Conservation (phyloP, 1,140 invertebrate genomes). For the Coelopa frigida region DNA sequence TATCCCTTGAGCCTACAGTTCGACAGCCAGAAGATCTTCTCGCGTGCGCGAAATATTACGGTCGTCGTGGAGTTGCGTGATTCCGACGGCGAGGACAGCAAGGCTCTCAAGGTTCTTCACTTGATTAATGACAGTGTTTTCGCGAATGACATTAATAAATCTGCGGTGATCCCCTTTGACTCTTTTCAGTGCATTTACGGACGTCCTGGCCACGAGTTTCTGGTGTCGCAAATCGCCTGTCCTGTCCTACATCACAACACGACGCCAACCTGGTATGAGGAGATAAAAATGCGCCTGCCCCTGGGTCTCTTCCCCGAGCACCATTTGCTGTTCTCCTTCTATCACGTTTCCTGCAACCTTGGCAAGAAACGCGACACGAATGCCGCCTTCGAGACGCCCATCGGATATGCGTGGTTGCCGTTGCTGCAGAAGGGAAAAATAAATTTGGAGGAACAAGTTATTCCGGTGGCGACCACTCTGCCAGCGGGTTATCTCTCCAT, state of each 20-base stretch:
- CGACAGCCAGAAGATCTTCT: conserved; percentile 90
- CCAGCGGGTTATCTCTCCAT: conserved; percentile 82
- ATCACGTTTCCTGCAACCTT: conserved; percentile 81
- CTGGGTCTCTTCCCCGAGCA: conserved; percentile 68
- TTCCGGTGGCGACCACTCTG: conserved; percentile 78
- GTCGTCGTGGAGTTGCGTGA: conserved; percentile 80
- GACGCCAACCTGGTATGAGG: conserved; percentile 75
- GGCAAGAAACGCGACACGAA: conserved; percentile 67
- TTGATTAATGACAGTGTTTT: conserved; percentile 6
- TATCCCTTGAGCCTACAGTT: conserved; percentile 81
- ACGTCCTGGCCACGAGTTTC: conserved; percentile 55
- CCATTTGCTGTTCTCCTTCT: conserved; percentile 83
- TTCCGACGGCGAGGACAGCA: conserved; percentile 62
- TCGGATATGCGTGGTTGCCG: conserved; percentile 88
- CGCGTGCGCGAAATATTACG: conserved; percentile 82
- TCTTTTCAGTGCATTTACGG: conserved; percentile 66
- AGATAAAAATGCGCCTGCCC: conserved; percentile 81
- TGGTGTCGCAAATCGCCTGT: conserved; percentile 58
- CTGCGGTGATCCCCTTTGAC: background rate
- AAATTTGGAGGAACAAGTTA: conserved; percentile 66
- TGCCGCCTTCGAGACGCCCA: conserved; percentile 68
- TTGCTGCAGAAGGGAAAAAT: conserved; percentile 74
- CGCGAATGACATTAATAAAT: background rate
- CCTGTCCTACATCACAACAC: conserved; percentile 75
- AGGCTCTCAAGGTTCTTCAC: conserved; percentile 58